Base-by-base conservation (phyloP, 2,888 invertebrate species). In the Drosophila hawaiiensis region DNA sequence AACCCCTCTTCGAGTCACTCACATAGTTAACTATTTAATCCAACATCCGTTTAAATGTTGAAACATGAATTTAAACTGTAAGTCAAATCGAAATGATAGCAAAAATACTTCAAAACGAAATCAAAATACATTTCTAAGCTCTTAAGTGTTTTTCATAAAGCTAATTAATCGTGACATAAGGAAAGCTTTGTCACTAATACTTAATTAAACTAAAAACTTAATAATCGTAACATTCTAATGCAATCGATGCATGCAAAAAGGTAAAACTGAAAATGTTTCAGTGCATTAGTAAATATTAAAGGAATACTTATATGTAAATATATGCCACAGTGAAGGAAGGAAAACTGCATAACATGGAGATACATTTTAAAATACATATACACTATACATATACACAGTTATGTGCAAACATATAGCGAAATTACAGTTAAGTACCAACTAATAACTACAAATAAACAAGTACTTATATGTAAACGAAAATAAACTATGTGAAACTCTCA, bases 81-180 rank as follows among this genome's bases (percentile, higher is more conserved):
- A 75, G 79, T 53, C 29, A 66, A 68, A 61, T 73, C 50, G 56
- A 66, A 43, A 54, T 71, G 25, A 53, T 77, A 78, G 53, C 49
- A 49, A 50, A 37, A 59, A 68, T 85, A 83, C 70, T 80, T 67
- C 61, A 74, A 81, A 87, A 75, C 74, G 43, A 91, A 86, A 85
- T 85, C 85, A 85, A 85, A 85, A 86, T 86, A 91, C 88, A 91
- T 82, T 79, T 90, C 90, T 91, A 86, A 86, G 85, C 79, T 82
- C 71, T 89, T 89, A 87, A 91, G 83, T 91, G 85, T 86, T 86
- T 84, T 84, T 81, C 91, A 78, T 84, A 70, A 73, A 60, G 53
- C 54, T 66, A 77, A 69, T 55, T 73, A 73, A 82, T 52, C 58
- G 74, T 74, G 80, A 55, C 75, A 61, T 33, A 63, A 79, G 83